These are phyloP conservation scores for Polypedilum vanderplanki DNA, from an alignment of 1,140 invertebrate genomes.

Conservation along the genomic window DNA sequence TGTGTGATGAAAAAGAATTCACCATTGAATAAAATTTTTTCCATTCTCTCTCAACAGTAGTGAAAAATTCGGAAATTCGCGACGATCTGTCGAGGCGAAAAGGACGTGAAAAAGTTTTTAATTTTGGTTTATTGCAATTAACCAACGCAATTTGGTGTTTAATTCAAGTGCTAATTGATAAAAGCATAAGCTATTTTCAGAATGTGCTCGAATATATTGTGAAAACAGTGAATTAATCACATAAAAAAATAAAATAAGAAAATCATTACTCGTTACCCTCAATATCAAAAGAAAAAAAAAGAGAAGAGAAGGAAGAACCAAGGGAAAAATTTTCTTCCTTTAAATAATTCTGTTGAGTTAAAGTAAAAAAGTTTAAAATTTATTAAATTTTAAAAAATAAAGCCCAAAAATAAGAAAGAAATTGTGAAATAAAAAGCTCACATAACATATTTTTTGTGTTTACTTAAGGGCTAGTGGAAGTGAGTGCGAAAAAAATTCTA, in stretches of 20 bases:
- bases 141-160: neutral
- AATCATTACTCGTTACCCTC: neutral
- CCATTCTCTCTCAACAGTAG: neutral
- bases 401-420: too few species aligned
- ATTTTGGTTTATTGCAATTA: constrained; percentile 15
- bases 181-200: neutral
- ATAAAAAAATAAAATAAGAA: neutral
- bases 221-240: neutral
- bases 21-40: constrained; percentile 12
- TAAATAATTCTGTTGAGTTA: too few species aligned
- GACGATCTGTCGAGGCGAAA: neutral
- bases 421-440: too few species aligned
- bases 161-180: neutral
- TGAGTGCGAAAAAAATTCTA: too few species aligned
- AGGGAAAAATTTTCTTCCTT: too few species aligned
- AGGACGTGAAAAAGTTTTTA: neutral
- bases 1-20: neutral
- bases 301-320: too few species aligned
- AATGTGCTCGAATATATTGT: neutral
- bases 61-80: constrained; percentile 27
- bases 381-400: too few species aligned
- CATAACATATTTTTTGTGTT: too few species aligned
- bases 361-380: too few species aligned
- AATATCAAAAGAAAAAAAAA: too few species aligned
- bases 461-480: too few species aligned